These are phyloP conservation scores for Romanomermis culicivorax DNA, from an alignment of 2,888 invertebrate species.

Conservation along the genomic window DNA sequence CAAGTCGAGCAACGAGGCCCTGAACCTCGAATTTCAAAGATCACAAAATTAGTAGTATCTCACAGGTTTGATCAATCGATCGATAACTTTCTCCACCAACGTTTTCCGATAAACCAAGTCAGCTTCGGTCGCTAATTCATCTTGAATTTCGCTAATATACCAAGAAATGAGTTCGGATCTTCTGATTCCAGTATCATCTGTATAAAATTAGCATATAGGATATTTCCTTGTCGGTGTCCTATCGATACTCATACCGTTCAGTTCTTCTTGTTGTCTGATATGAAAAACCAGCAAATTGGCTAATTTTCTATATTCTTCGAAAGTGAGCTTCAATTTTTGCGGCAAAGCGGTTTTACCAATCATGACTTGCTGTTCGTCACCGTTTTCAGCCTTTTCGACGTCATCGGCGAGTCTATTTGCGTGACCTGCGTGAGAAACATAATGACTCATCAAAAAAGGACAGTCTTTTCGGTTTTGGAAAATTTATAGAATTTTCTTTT, in stretches of 20 bases:
- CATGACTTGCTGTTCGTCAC: not conserved
- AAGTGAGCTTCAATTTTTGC: constrained; percentile 42
- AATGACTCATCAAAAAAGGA: no score
- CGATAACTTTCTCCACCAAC: constrained; percentile 76
- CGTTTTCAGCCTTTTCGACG: not conserved
- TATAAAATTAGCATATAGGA: no score
- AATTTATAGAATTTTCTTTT: no score
- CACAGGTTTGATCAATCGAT: constrained; percentile 62
- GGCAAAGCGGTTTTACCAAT: not conserved
- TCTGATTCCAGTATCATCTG: constrained; percentile 1
- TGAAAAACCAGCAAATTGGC: constrained; percentile 73
- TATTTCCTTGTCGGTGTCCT: no score
- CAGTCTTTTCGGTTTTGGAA: no score
- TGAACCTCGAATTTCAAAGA: no score
- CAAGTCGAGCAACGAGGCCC: no score
- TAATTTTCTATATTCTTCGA: constrained; percentile 75
- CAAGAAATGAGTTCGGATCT: constrained; percentile 55
- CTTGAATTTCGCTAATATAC: constrained; percentile 69
- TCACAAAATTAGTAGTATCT: no score
- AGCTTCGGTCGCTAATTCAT: constrained; percentile 68
- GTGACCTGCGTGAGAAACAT: no score
- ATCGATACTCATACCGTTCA: not conserved
- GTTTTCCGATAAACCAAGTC: constrained; percentile 68
- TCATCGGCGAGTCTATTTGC: not conserved
- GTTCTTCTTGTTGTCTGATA: constrained; percentile 59